Evolutionary conservation across 37 sponge, comb jelly and placozoan species (phyloP).

Genomic region (Aplysina aerophoba): DNA sequence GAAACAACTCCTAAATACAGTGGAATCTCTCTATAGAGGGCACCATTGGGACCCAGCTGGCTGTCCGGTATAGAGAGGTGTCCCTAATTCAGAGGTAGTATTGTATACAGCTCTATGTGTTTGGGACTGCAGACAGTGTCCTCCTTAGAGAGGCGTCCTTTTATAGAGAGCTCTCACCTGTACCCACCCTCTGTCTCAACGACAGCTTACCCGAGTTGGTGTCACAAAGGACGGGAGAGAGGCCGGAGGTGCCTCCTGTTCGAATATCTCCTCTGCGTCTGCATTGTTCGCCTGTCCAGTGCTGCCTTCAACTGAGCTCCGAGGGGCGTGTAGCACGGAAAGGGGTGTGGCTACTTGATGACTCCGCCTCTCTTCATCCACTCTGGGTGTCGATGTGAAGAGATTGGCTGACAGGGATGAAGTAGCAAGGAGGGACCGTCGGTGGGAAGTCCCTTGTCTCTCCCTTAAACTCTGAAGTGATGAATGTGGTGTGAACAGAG

Average conservation of each 20-base stretch:
- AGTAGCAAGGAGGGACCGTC: neutral
- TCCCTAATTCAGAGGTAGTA: too few relatives aligned
- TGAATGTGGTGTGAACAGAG: neutral
- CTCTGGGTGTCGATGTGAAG: neutral
- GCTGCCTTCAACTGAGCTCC: neutral
- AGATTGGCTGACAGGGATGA: neutral
- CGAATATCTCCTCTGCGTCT: neutral
- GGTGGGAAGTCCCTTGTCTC: neutral
- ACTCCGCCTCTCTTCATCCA: neutral
- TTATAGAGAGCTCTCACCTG: neutral
- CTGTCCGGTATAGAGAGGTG: too few relatives aligned
- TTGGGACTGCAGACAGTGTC: too few relatives aligned
- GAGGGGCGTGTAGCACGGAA: neutral
- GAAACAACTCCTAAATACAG: too few relatives aligned
- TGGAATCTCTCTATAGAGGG: too few relatives aligned
- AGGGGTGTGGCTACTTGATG: conserved; percentile 11
- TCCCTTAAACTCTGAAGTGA: neutral
- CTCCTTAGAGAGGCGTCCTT: too few relatives aligned
- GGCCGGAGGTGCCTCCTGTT: neutral
- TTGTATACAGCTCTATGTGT: too few relatives aligned
- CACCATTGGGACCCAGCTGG: too few relatives aligned
- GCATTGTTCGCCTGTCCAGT: neutral
- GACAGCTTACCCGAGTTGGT: neutral
- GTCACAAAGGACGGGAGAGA: conserved; percentile 19
- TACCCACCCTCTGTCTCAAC: neutral